Conservation (phyloP, 2,888 invertebrate species). For the Parnassius smintheus region DNA sequence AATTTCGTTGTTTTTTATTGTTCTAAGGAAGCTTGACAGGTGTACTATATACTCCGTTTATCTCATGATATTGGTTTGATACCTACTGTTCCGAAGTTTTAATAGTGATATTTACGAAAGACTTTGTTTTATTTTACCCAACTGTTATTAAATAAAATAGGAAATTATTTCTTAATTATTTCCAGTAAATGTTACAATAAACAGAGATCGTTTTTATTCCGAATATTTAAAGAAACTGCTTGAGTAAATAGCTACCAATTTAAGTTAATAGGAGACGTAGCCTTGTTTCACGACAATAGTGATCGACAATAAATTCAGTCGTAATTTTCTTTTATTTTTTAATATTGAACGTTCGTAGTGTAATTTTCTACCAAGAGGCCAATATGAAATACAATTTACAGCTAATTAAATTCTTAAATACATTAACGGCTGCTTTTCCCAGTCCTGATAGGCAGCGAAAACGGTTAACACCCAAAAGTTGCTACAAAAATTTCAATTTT, state of each 20-base stretch:
- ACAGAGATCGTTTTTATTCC: conserved; percentile 10
- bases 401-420: conserved; percentile 75
- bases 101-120: too few species aligned
- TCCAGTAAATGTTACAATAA: conserved; percentile 15
- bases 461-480: conserved; percentile 6
- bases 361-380: conserved; percentile 66
- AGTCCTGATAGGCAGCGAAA: conserved; percentile 48
- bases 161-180: conserved; percentile 6
- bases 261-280: conserved; percentile 34
- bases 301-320: conserved; percentile 25
- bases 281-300: conserved; percentile 47
- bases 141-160: background rate
- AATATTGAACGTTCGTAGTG: conserved; percentile 24
- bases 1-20: too few species aligned
- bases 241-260: conserved; percentile 34
- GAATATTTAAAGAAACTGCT: conserved; percentile 24
- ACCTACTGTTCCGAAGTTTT: too few species aligned
- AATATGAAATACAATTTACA: conserved; percentile 74
- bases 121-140: too few species aligned
- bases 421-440: conserved; percentile 41
- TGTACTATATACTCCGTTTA: too few species aligned
- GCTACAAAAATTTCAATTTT: conserved; percentile 4
- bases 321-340: conserved; percentile 26
- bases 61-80: too few species aligned
- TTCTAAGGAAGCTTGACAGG: too few species aligned